These are phyloP conservation scores for Plectrocnemia conspersa DNA, from an alignment of 1,140 invertebrate species.

Conservation along the genomic window DNA sequence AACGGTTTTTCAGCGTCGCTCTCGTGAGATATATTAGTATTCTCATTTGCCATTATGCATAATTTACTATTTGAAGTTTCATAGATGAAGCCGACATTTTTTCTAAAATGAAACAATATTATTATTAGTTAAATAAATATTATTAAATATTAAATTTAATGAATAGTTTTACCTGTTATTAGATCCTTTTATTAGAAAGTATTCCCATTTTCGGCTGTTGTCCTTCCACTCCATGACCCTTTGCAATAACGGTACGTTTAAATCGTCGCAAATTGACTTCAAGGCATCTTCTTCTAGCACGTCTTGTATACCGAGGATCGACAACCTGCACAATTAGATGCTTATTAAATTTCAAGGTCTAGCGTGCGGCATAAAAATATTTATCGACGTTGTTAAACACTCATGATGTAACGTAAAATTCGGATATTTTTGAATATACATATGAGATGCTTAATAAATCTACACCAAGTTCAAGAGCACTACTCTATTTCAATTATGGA, in stretches of 20 bases:
- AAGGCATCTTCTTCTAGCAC: constrained; percentile 60
- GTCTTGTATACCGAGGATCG: constrained; percentile 70
- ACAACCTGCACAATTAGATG: constrained; percentile 54
- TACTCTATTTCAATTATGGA: too few species aligned
- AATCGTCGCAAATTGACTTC: constrained; percentile 66
- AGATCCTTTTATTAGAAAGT: constrained; percentile 40
- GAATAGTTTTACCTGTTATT: constrained; percentile 23
- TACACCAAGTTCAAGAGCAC: too few species aligned
- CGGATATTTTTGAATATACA: too few species aligned
- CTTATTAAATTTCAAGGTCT: too few species aligned
- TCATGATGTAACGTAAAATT: too few species aligned
- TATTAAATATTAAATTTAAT: constrained; percentile 19
- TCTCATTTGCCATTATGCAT: constrained; percentile 25
- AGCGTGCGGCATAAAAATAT: too few species aligned
- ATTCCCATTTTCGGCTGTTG: constrained; percentile 61
- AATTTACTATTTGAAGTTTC: constrained; percentile 39
- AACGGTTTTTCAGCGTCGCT: constrained; percentile 1
- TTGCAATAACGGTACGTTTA: constrained; percentile 63
- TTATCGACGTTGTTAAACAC: too few species aligned
- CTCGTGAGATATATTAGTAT: constrained; percentile 8
- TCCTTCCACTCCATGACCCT: constrained; percentile 62
- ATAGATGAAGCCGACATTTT: constrained; percentile 51
- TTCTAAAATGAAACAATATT: constrained; percentile 39
- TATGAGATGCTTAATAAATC: too few species aligned
- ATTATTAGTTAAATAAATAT: constrained; percentile 20